Evolutionary conservation across 2,797 vertebrate genomes (phyloP), one percentile per base, ranked within the genome.

Genomic region (Anguilla megastoma): DNA sequence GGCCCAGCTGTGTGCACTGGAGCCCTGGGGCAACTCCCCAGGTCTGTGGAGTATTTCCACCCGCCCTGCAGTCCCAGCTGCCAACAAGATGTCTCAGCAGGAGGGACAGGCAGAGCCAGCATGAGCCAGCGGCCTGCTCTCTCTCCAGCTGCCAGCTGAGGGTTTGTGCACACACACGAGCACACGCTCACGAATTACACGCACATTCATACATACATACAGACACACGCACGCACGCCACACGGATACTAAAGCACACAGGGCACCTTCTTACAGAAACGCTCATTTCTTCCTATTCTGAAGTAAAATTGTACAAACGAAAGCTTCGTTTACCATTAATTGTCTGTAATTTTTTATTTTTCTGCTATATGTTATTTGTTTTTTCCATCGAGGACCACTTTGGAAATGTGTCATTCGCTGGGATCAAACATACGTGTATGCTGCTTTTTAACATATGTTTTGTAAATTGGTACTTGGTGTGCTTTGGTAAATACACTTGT

Each of bases 21-120:
- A 48, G 33, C 85, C n/a, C 30, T 89, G 66, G 85, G 63, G 4
- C 24, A 7, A 10, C 86, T 6, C 82, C 27, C 33, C n/a, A 18
- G 21, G 50, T 10, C 50, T 21, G 50, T 3, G 4, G 52, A n/a
- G 16, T 2, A 6, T 18, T 10, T 21, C 36, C 79, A 24, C 50
- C 60, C 33, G 14, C 45, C 74, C 74, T 18, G 36, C 58, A 14
- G 5, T 54, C 66, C 79, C 88, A 87, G 85, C 88, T 87, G 88
- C 86, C 88, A 63, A 74, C 85, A 89, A 89, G 86, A 86, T 87
- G 85, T 85, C 80, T 74, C 60, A 60, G 54, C 71, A 66, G 54
- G 88, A 66, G 71, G 52, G 30, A 56, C 9, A 24, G 66, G 56
- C 45, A 66, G 45, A 24, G 54, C 52, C 66, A 85, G 60, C 86